These are phyloP conservation scores for Zaprionus obscuricornis DNA, from an alignment of 2,888 invertebrate genomes.

Conservation along the genomic window DNA sequence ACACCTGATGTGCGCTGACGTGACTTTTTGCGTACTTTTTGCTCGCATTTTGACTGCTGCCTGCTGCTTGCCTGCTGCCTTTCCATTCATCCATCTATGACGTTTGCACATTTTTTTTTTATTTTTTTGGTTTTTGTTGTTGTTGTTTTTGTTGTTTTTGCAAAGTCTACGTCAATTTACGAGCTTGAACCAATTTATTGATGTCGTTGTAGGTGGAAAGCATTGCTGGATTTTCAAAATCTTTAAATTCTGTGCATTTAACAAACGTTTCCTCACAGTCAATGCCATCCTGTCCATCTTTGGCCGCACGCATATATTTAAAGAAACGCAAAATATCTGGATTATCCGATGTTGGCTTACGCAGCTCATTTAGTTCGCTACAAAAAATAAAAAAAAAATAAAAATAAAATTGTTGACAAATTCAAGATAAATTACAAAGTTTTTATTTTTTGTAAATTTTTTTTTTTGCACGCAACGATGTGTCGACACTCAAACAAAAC, in stretches of 20 bases:
- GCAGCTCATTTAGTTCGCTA: constrained; percentile 93
- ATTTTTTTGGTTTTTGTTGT: too few relatives aligned
- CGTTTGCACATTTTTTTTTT: too few relatives aligned
- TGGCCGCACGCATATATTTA: constrained; percentile 94
- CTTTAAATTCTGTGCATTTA: constrained; percentile 87
- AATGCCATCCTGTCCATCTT: constrained; percentile 92
- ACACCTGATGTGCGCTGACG: constrained; percentile 40
- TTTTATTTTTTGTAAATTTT: constrained; percentile 4
- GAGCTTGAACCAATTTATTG: constrained; percentile 92
- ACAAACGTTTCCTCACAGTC: constrained; percentile 88
- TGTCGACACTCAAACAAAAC: not conserved
- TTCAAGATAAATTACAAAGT: constrained; percentile 21
- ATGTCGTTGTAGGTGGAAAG: constrained; percentile 93
- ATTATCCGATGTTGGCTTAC: constrained; percentile 93
- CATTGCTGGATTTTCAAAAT: constrained; percentile 91
- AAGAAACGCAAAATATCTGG: constrained; percentile 94
- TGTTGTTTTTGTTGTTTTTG: not conserved
- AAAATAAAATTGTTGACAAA: constrained; percentile 25
- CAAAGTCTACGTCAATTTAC: constrained; percentile 84
- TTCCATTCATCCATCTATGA: too few relatives aligned
- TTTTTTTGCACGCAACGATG: not conserved
- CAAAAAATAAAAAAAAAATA: constrained; percentile 57
- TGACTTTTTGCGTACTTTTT: constrained; percentile 54
- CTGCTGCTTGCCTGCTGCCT: too few relatives aligned
- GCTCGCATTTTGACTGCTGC: not conserved